phyloP scores from a whole-genome alignment of 2,888 invertebrate species.

The Lordiphosa fenestrarum region DNA sequence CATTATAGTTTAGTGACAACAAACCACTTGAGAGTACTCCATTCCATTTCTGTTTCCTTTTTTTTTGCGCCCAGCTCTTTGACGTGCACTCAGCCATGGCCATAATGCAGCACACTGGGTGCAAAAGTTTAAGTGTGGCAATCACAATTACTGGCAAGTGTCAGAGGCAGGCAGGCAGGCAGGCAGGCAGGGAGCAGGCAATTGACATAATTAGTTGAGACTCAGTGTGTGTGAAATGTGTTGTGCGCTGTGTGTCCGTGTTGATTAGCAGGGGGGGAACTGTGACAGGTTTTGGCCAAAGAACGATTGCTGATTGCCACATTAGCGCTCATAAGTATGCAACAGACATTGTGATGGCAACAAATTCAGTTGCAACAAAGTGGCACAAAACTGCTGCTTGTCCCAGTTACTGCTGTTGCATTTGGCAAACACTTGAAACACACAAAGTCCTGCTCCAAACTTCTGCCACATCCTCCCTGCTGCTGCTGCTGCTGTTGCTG shows the following conservation, averaged over 20 bases:
- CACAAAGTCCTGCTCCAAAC: constrained; percentile 8
- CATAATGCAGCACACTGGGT: constrained; percentile 16
- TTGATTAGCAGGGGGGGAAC: constrained; percentile 28
- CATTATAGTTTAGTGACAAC: neutral
- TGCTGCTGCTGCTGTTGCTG: constrained; percentile 23
- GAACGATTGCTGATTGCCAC: no score
- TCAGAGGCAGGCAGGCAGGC: constrained; percentile 33
- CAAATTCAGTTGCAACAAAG: constrained; percentile 22
- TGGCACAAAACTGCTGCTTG: constrained; percentile 12
- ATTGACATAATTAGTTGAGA: constrained; percentile 61
- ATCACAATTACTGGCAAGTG: constrained; percentile 45
- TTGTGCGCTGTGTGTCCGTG: neutral
- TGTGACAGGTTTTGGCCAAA: neutral
- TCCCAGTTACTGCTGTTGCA: constrained; percentile 15
- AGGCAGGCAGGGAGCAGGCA: constrained; percentile 19
- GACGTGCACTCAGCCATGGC: constrained; percentile 35
- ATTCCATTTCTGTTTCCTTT: neutral
- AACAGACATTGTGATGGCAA: constrained; percentile 19
- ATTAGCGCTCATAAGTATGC: constrained; percentile 48
- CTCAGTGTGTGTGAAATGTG: constrained; percentile 7
- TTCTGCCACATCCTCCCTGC: constrained; percentile 1
- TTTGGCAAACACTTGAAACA: constrained; percentile 23
- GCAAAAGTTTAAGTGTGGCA: constrained; percentile 31
- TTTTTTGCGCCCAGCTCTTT: constrained; percentile 11
- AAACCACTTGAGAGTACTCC: neutral